phyloP scores from a whole-genome alignment of 2,888 invertebrate genomes.

The Pollenia angustigena region DNA sequence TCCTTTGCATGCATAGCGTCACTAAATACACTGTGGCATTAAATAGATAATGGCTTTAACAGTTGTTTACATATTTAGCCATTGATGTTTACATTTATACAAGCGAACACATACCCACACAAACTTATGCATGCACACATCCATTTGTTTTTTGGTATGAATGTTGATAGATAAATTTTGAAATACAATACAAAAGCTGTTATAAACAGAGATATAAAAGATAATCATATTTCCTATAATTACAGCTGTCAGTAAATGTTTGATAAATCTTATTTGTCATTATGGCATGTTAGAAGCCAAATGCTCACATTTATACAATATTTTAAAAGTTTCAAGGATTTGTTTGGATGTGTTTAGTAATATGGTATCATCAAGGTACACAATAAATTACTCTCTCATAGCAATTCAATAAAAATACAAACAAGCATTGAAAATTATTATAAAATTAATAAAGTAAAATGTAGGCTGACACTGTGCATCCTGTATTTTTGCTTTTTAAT shows the following conservation, averaged over 20 bases:
- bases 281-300: conserved; percentile 28
- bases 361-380: conserved; percentile 1
- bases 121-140: neutral
- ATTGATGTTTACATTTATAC: conserved; percentile 49
- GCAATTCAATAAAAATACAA: neutral
- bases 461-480: neutral
- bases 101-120: neutral
- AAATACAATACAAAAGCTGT: conserved; percentile 29
- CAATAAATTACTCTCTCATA: neutral
- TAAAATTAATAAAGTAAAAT: neutral
- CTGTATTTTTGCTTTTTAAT: neutral
- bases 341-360: neutral
- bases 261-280: conserved; percentile 54
- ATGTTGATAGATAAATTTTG: neutral
- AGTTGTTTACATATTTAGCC: conserved; percentile 63
- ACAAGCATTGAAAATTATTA: neutral
- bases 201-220: conserved; percentile 47
- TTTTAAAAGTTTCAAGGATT: conserved; percentile 30
- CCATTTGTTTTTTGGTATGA: neutral
- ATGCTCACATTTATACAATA: conserved; percentile 19
- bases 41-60: conserved; percentile 63
- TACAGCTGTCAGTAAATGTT: conserved; percentile 62
- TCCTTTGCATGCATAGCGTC: conserved; percentile 54
- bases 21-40: conserved; percentile 33
- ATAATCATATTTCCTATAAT: conserved; percentile 66